Evolutionary conservation across 2,113 vertebrate genomes (phyloP).

Genomic region (Ascaphus truei): DNA sequence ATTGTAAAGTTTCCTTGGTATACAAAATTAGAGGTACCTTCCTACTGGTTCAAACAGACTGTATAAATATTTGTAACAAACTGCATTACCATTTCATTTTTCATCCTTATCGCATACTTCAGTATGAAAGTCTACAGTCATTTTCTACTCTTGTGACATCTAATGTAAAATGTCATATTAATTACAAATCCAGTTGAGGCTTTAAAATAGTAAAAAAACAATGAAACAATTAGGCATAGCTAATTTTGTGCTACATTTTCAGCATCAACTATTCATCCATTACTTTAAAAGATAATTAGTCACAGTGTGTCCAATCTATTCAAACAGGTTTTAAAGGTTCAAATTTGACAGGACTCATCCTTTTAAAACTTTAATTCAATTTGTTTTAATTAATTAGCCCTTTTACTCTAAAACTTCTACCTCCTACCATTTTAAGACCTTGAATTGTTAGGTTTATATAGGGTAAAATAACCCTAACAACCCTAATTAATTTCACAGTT

Average conservation of each 20-base stretch:
- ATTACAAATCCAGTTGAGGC: too few relatives aligned
- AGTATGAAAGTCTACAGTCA: too few relatives aligned
- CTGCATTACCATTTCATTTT: too few relatives aligned
- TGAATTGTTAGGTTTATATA: not conserved
- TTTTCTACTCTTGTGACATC: too few relatives aligned
- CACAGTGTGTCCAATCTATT: not conserved
- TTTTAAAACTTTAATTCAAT: not conserved
- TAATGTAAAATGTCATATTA: constrained; percentile 5
- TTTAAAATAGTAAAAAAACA: not conserved
- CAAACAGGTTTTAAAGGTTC: not conserved
- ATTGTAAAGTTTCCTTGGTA: constrained; percentile 41
- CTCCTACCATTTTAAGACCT: not conserved
- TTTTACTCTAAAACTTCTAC: not conserved
- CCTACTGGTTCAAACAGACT: too few relatives aligned
- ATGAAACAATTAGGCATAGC: constrained; percentile 8
- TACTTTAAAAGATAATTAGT: constrained; percentile 6
- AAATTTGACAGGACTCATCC: not conserved
- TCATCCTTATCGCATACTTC: too few relatives aligned
- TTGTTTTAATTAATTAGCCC: not conserved
- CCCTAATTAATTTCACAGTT: too few relatives aligned
- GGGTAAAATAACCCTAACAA: too few relatives aligned
- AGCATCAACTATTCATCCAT: constrained; percentile 8
- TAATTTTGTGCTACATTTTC: not conserved
- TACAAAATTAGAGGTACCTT: too few relatives aligned
- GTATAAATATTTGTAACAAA: too few relatives aligned